Conservation (phyloP, 2,888 invertebrate genomes). For the Acrobasis repandana region DNA sequence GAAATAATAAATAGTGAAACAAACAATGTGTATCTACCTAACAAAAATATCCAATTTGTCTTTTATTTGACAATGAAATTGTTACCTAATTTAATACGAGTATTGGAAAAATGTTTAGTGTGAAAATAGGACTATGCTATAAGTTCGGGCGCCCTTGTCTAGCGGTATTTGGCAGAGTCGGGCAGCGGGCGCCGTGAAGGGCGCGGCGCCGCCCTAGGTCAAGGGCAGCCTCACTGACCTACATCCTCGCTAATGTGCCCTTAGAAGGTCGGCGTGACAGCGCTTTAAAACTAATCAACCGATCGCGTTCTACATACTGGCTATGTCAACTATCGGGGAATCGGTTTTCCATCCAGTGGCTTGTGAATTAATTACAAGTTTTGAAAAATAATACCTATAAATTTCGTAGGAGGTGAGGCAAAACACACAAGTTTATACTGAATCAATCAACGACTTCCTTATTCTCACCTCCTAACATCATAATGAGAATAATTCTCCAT, state of each 20-base stretch:
- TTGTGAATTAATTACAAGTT: neutral
- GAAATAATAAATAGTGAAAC: no score
- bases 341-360: neutral
- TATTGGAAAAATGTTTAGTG: conserved; percentile 18
- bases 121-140: conserved; percentile 24
- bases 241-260: conserved; percentile 66
- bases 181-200: conserved; percentile 57
- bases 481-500: no score
- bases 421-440: no score
- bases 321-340: neutral
- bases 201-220: conserved; percentile 67
- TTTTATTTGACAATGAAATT: neutral
- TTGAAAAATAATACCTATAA: neutral
- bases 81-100: neutral
- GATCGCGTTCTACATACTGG: conserved; percentile 35
- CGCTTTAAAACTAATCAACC: conserved; percentile 49
- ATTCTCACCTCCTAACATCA: no score
- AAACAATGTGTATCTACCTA: no score
- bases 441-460: no score
- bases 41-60: neutral
- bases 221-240: conserved; percentile 75
- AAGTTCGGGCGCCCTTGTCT: conserved; percentile 55
- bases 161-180: conserved; percentile 50
- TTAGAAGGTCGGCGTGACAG: conserved; percentile 54
- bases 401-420: no score